Evolutionary conservation across 2,888 invertebrate genomes (phyloP).

Genomic region (Mesorhabditis spiculigera): DNA sequence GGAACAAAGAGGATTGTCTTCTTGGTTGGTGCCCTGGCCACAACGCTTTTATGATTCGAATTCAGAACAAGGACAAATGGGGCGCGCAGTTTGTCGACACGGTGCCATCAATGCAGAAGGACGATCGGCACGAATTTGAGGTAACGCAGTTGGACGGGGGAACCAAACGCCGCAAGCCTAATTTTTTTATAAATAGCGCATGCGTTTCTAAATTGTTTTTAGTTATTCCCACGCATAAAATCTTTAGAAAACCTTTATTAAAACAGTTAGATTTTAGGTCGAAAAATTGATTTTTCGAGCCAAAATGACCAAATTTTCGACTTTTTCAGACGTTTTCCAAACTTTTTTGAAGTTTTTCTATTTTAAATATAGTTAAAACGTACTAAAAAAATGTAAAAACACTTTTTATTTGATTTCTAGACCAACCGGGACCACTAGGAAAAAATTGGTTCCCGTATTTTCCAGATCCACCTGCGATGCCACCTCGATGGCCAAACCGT

Average conservation of each 20-base stretch:
- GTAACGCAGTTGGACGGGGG: background rate
- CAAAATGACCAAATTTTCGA: too few relatives aligned
- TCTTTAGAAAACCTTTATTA: background rate
- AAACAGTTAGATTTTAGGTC: background rate
- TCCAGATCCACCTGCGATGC: too few relatives aligned
- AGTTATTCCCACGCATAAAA: too few relatives aligned
- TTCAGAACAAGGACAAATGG: background rate
- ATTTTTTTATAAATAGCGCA: background rate
- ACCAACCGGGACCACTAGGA: too few relatives aligned
- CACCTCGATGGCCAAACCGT: background rate
- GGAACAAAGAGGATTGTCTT: background rate
- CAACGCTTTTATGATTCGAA: background rate
- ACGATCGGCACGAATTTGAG: background rate
- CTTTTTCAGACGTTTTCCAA: background rate
- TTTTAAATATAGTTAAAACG: too few relatives aligned
- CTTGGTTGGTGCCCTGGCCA: background rate
- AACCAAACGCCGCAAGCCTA: too few relatives aligned
- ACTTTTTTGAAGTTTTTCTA: background rate
- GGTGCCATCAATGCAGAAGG: slow-evolving; percentile 12
- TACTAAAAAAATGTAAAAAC: too few relatives aligned
- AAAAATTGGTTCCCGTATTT: too few relatives aligned
- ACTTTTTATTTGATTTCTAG: background rate
- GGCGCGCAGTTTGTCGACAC: slow-evolving; percentile 7
- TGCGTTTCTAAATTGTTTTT: background rate
- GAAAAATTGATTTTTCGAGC: background rate